Evolutionary conservation across 2,888 invertebrate genomes (phyloP).

Genomic region (Lithophane ornitopus): DNA sequence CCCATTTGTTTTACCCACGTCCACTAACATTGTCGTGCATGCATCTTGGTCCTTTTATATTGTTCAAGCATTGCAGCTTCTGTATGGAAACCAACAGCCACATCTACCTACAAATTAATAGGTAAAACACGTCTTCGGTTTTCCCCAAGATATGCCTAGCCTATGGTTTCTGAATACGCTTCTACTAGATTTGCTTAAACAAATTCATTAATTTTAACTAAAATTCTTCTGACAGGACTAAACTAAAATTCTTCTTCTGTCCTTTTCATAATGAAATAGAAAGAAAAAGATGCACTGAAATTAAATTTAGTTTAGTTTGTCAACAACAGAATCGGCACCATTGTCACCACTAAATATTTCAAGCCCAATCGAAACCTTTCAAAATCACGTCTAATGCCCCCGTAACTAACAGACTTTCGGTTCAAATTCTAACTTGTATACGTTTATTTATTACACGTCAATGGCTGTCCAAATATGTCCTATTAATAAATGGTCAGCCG

Average conservation of each 20-base stretch:
- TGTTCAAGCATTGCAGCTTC: not conserved
- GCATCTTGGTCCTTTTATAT: not conserved
- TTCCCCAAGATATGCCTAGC: not conserved
- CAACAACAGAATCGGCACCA: too few relatives aligned
- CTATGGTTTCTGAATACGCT: not conserved
- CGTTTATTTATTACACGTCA: conserved; percentile 83
- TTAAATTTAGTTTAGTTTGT: too few relatives aligned
- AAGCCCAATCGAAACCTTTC: conserved; percentile 38
- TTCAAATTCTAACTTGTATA: conserved; percentile 71
- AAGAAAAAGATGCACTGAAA: too few relatives aligned
- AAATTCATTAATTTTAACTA: too few relatives aligned
- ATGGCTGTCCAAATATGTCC: conserved; percentile 86
- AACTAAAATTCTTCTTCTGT: too few relatives aligned
- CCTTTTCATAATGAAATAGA: too few relatives aligned
- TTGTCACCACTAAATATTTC: conserved; percentile 48
- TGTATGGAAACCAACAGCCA: not conserved
- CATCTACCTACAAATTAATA: not conserved
- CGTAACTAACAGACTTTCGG: conserved; percentile 65
- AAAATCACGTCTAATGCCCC: conserved; percentile 42
- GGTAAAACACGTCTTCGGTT: not conserved
- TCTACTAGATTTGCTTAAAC: not conserved
- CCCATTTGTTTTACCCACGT: too few relatives aligned
- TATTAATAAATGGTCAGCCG: conserved; percentile 85
- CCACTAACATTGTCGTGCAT: not conserved
- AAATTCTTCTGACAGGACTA: too few relatives aligned